Percentiles rank a stretch among this genome's conserved stretches.
Conservation (phyloP, 2,888 invertebrate genomes). For the Seira ritae region DNA sequence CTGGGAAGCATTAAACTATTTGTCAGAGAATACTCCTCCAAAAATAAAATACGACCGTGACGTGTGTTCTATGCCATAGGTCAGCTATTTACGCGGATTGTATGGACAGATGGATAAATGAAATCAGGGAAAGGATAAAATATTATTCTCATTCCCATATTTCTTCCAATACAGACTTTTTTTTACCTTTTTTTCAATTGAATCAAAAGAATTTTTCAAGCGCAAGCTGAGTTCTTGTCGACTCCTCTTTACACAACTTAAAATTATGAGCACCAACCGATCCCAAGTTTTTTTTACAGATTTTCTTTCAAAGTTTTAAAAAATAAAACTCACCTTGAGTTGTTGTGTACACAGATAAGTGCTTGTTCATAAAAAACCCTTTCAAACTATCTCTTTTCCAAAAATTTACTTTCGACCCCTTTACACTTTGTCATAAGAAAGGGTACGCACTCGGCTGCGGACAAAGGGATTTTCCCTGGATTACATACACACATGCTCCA, state of each 20-base stretch:
- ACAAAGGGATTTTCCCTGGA: constrained; percentile 22
- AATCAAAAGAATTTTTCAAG: background rate
- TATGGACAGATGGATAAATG: constrained; percentile 26
- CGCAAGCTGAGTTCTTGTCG: constrained; percentile 58
- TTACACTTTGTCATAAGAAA: constrained; percentile 71
- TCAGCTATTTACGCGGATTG: constrained; percentile 41
- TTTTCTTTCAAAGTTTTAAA: constrained; percentile 12
- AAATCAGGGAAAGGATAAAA: background rate
- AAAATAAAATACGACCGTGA: background rate
- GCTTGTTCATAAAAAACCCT: constrained; percentile 45
- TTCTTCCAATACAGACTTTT: background rate
- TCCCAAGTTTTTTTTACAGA: constrained; percentile 43
- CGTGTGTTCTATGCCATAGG: constrained; percentile 7
- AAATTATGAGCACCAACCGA: constrained; percentile 66
- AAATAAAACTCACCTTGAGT: constrained; percentile 18
- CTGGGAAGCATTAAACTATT: constrained; percentile 8
- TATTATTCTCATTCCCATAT: constrained; percentile 4
- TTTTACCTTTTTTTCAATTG: background rate
- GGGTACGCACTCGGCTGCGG: constrained; percentile 62
- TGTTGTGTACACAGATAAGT: constrained; percentile 33
- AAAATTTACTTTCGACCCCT: constrained; percentile 37
- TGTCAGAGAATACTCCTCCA: constrained; percentile 21
- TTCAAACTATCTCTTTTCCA: constrained; percentile 32
- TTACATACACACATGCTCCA: constrained; percentile 24
- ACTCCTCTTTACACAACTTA: constrained; percentile 66